A percentile compares a stretch with the other conserved stretches of the same genome.
Evolutionary conservation across 2,888 invertebrate species (phyloP).

Genomic region (Plemyria rubiginata): DNA sequence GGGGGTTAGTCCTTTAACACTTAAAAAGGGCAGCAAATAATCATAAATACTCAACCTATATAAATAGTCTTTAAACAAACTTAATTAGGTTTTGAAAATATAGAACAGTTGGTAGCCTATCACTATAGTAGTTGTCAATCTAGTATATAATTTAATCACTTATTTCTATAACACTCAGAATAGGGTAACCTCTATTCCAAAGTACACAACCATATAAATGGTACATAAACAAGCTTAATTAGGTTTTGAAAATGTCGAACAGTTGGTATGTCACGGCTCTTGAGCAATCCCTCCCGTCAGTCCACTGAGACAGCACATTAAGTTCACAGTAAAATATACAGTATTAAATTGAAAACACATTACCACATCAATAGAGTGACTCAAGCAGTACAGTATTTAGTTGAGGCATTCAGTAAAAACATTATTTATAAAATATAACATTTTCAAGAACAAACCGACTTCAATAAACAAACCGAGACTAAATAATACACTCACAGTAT

Average conservation of each 20-base stretch:
- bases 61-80: background rate
- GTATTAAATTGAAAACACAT: conserved; percentile 29
- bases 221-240: background rate
- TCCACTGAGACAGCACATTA: conserved; percentile 18
- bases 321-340: conserved; percentile 17
- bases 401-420: conserved; percentile 3
- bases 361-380: conserved; percentile 16
- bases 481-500: no score
- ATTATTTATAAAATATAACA: no score
- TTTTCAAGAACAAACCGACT: no score
- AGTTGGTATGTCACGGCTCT: conserved; percentile 7
- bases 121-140: no score
- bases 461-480: no score
- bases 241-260: conserved; percentile 26
- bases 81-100: conserved; percentile 22
- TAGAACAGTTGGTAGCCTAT: conserved; percentile 18
- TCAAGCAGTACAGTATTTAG: conserved; percentile 12
- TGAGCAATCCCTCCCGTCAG: conserved; percentile 20
- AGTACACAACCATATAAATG: background rate
- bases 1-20: no score
- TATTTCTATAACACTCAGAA: no score
- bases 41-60: background rate
- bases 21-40: no score
- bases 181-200: no score
- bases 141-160: no score